Conservation (phyloP, 2,797 vertebrate genomes). For the Taenioides sp. region DNA sequence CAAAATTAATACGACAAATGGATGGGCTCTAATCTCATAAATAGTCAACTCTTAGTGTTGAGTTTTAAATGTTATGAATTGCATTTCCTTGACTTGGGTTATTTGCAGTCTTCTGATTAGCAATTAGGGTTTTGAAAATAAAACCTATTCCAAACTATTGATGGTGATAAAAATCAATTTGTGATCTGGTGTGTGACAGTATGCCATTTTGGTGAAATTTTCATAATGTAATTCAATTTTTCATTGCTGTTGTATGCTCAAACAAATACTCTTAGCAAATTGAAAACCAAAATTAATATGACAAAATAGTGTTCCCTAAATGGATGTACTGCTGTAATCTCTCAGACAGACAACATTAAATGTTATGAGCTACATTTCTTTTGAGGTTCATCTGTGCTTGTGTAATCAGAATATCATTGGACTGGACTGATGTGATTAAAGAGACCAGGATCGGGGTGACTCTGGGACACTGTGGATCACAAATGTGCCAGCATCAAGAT, state of each 20-base stretch:
- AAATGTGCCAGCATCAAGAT: constrained; percentile 38
- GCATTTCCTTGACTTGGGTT: neutral
- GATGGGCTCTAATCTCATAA: neutral
- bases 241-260: no score
- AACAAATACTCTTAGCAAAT: no score
- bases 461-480: constrained; percentile 33
- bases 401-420: neutral
- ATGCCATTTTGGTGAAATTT: no score
- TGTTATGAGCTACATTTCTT: neutral
- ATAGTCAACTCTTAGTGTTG: neutral
- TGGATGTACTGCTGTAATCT: neutral
- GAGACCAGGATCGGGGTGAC: constrained; percentile 22
- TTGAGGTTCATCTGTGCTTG: neutral
- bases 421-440: constrained; percentile 30
- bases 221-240: no score
- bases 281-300: constrained; percentile 6
- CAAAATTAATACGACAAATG: neutral
- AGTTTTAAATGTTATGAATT: neutral
- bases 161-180: no score
- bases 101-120: no score
- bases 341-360: neutral
- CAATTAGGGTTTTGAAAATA: no score
- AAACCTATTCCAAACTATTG: no score
- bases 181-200: no score
- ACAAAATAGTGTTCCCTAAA: neutral